A percentile compares a stretch with the other conserved stretches of the same genome.
Conservation (phyloP, 1,140 invertebrate species). For the Pemphigus obesinymphae region DNA sequence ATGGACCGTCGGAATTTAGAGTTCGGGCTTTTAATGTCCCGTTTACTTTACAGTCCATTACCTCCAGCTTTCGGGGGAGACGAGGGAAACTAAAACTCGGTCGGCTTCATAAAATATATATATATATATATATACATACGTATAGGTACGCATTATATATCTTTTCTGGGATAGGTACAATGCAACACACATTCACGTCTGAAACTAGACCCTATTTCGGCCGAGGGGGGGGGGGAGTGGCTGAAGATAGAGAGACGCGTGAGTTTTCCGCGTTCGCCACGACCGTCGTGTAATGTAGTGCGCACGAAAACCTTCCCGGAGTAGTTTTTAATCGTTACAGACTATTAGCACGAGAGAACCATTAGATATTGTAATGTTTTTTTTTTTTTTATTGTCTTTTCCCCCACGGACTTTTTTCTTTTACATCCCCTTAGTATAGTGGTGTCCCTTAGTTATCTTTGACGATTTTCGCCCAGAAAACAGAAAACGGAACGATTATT, state of each 20-base stretch:
- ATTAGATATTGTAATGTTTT: slow-evolving; percentile 6
- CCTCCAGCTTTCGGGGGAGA: not conserved
- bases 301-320: not conserved
- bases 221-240: not conserved
- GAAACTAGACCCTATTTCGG: not conserved
- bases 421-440: not conserved
- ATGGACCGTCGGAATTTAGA: slow-evolving; percentile 31
- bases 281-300: not conserved
- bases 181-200: not conserved
- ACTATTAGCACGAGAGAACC: not conserved
- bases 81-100: slow-evolving; percentile 12
- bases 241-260: no score
- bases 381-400: not conserved
- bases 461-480: not conserved
- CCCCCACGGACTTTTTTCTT: no score
- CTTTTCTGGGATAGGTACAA: no score
- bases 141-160: not conserved
- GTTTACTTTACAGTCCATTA: slow-evolving; percentile 42
- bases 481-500: slow-evolving; percentile 10
- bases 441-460: not conserved
- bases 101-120: not conserved
- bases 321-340: slow-evolving; percentile 35
- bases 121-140: not conserved
- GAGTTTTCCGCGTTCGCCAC: no score
- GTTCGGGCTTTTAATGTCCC: slow-evolving; percentile 29